Conservation (phyloP, 2,797 vertebrate species). For the Chloroceryle amazona region DNA sequence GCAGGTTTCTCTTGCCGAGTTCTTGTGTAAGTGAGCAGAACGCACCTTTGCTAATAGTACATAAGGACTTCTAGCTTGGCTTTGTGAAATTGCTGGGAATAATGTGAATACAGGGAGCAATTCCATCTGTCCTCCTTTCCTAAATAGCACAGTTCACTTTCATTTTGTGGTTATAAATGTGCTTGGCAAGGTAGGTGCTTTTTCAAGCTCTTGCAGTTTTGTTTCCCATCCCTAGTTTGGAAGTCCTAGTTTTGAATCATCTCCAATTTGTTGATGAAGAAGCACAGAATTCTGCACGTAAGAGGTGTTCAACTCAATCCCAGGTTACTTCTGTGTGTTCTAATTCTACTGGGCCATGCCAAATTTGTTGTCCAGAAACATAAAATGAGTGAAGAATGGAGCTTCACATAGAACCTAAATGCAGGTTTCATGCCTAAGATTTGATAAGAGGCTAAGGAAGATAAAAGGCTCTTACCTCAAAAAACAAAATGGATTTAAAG, state of each 20-base stretch:
- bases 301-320: background rate
- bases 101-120: background rate
- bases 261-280: background rate
- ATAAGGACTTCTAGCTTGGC: background rate
- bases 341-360: background rate
- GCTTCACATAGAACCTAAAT: background rate
- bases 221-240: background rate
- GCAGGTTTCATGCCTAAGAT: background rate
- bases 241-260: background rate
- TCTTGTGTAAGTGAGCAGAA: background rate
- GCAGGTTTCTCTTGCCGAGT: background rate
- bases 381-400: background rate
- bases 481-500: background rate
- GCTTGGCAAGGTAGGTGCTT: background rate
- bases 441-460: background rate
- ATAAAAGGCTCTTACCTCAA: background rate
- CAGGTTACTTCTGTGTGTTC: background rate
- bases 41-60: rapidly evolving
- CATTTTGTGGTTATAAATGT: background rate
- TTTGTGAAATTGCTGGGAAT: background rate
- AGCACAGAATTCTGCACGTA: background rate
- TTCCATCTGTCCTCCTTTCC: background rate
- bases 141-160: background rate
- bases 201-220: background rate
- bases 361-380: background rate